Conservation (phyloP, 1,140 invertebrate species). For the Trachymyrmex cornetzi region DNA sequence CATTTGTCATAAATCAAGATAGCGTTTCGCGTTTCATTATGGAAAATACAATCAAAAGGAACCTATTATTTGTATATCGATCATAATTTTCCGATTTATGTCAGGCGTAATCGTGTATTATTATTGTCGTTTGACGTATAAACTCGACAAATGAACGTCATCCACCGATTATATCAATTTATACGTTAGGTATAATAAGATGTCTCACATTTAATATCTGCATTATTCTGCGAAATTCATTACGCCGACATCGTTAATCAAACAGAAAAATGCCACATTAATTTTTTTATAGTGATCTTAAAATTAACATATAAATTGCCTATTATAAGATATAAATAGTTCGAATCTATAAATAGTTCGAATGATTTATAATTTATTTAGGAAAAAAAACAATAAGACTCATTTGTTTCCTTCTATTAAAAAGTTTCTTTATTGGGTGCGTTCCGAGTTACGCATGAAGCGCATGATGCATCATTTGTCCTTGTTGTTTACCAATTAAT, state of each 20-base stretch:
- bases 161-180: constrained; percentile 28
- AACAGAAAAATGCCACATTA: background rate
- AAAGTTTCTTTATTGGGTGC: too few relatives aligned
- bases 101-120: constrained; percentile 10
- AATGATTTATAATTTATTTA: background rate
- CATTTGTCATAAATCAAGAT: background rate
- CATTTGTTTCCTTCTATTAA: background rate
- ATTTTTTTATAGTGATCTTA: background rate
- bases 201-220: background rate
- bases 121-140: constrained; percentile 38
- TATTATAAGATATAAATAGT: background rate
- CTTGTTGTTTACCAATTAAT: too few relatives aligned
- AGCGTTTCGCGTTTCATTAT: background rate
- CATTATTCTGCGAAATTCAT: constrained; percentile 21
- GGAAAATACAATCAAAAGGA: background rate
- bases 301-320: background rate
- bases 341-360: background rate
- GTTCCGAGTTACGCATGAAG: too few relatives aligned
- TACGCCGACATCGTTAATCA: background rate
- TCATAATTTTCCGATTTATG: constrained; percentile 40
- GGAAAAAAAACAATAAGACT: background rate
- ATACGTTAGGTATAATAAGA: background rate
- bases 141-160: constrained; percentile 24
- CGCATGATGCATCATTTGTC: too few relatives aligned
- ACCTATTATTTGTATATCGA: constrained; percentile 15